Conservation (phyloP, 1,140 invertebrate genomes). For the Drosophila asahinai region DNA sequence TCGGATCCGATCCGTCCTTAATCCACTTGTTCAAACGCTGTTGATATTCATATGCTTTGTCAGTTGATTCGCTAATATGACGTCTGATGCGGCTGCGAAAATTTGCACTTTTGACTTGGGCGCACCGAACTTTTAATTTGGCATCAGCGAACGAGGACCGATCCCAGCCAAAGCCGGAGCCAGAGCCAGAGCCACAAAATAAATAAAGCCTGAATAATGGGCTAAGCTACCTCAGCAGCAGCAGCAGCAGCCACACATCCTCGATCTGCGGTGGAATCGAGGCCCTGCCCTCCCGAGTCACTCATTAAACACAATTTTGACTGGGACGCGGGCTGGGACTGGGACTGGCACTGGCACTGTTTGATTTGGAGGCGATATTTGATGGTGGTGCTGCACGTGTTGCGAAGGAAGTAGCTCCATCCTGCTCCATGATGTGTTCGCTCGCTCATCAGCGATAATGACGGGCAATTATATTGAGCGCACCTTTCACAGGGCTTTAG, state of each 20-base stretch:
- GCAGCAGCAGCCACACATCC: conserved; percentile 43
- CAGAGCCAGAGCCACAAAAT: conserved; percentile 55
- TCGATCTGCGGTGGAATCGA: conserved; percentile 6
- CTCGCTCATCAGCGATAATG: conserved; percentile 80
- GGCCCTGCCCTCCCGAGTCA: conserved; percentile 63
- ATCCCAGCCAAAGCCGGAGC: neutral
- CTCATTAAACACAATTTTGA: conserved; percentile 81
- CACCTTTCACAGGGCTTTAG: conserved; percentile 24
- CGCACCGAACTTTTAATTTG: conserved; percentile 77
- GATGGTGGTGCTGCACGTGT: conserved; percentile 69
- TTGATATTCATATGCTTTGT: conserved; percentile 84
- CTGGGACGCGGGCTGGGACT: conserved; percentile 23
- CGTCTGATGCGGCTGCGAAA: conserved; percentile 82
- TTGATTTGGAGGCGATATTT: conserved; percentile 76
- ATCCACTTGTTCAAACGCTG: conserved; percentile 83
- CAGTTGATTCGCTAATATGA: conserved; percentile 84
- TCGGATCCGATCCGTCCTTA: conserved; percentile 46
- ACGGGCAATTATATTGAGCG: conserved; percentile 68
- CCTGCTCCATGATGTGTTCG: conserved; percentile 53
- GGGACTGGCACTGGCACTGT: conserved; percentile 36
- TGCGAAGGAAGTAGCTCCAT: conserved; percentile 50
- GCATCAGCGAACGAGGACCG: conserved; percentile 2
- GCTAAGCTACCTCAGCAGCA: conserved; percentile 74
- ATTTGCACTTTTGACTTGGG: conserved; percentile 81
- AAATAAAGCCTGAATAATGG: conserved; percentile 83